Evolutionary conservation across 1,140 invertebrate genomes (phyloP).

Genomic region (Batillaria attramentaria): DNA sequence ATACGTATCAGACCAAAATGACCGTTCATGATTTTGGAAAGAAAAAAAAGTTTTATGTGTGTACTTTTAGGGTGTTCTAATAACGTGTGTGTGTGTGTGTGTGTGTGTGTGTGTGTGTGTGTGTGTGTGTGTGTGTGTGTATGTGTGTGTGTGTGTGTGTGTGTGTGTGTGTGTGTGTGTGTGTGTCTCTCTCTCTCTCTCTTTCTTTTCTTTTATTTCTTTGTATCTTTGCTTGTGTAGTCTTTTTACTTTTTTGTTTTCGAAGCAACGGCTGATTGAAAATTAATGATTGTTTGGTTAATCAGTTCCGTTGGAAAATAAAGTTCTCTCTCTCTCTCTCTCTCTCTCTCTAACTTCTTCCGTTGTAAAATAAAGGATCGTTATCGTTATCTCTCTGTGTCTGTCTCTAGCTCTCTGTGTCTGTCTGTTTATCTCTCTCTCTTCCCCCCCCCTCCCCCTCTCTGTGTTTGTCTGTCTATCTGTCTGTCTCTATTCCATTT

Average conservation of each 20-base stretch:
- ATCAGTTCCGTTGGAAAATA: background rate
- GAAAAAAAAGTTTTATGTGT: background rate
- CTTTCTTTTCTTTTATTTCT: background rate
- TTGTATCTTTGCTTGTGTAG: background rate
- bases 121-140: constrained; percentile 13
- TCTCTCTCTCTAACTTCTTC: too few relatives aligned
- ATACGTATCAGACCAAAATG: too few relatives aligned
- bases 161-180: constrained; percentile 17
- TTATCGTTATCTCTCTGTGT: background rate
- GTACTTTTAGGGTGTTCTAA: background rate
- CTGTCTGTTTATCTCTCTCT: too few relatives aligned
- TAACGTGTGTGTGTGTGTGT: background rate
- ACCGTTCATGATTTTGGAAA: too few relatives aligned
- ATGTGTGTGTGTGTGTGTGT: constrained; percentile 14
- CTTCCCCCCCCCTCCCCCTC: too few relatives aligned
- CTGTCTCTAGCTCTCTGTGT: too few relatives aligned
- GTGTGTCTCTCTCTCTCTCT: background rate
- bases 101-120: constrained; percentile 17
- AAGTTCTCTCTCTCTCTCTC: background rate
- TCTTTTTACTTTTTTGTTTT: background rate
- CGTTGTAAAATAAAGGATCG: background rate
- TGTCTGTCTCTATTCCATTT: too few relatives aligned
- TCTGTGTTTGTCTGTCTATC: too few relatives aligned
- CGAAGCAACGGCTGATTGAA: too few relatives aligned
- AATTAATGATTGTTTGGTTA: background rate